These are phyloP conservation scores for Drosophila testacea DNA, from an alignment of 2,888 invertebrate genomes.

Conservation along the genomic window DNA sequence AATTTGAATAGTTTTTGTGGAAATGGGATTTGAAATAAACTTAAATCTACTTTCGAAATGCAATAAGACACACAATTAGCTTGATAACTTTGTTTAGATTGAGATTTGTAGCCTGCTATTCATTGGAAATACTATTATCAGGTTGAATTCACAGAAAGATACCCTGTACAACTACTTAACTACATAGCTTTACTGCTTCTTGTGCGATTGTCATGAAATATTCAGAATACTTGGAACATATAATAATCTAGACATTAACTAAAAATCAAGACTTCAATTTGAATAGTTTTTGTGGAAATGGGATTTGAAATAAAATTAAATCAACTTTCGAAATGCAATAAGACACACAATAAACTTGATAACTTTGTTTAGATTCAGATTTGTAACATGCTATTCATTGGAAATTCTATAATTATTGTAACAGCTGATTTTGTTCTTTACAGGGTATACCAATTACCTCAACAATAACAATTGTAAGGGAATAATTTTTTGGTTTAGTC, in stretches of 20 bases:
- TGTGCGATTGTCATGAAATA: background rate
- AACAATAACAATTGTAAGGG: background rate
- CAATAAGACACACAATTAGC: background rate
- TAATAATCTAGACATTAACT: background rate
- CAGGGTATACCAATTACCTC: background rate
- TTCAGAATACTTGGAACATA: background rate
- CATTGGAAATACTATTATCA: background rate
- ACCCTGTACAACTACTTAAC: too few relatives aligned
- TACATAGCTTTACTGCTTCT: too few relatives aligned
- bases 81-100: background rate
- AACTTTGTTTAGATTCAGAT: background rate
- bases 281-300: background rate
- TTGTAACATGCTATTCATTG: background rate
- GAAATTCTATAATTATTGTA: background rate
- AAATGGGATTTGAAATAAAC: background rate
- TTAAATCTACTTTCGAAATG: background rate
- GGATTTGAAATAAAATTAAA: background rate
- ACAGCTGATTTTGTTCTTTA: background rate
- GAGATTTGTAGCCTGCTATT: background rate
- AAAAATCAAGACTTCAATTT: background rate
- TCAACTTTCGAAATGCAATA: background rate
- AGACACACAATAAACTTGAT: background rate
- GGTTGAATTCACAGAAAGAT: too few relatives aligned
- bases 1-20: background rate
- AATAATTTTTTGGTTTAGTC: background rate